Evolutionary conservation across 2,888 invertebrate genomes (phyloP), one percentile per base, ranked within the genome.

Genomic region (Cyclophora albipunctata): DNA sequence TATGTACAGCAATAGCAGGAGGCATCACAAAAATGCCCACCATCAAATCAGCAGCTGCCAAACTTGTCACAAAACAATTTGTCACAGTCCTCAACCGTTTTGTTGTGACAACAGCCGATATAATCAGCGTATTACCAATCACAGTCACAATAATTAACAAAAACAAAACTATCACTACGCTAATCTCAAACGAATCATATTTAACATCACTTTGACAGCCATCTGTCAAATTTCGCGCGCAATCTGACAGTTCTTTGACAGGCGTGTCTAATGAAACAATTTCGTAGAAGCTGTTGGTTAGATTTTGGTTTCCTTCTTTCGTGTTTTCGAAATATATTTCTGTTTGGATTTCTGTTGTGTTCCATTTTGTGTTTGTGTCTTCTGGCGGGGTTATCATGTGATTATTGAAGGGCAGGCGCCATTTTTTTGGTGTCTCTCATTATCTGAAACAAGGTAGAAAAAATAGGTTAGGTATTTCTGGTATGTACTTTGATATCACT

Each of bases 11-110:
- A 42, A 97, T 96, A n/a, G 97, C 97, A 45, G 97, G 97, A 2
- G 98, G 98, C 94, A 98, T 95, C 0, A 98, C 98, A 68, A 96
- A 95, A 40, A 97, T 92, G 1, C 98, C 98, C 3, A 98, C 97
- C 59, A 97, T 80, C 78, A 98, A 91, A 89, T 98, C 98, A 45
- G 98, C 98, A 0, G 94, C 94, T 0, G 98, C 98, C 73, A 98
- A 85, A 48, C 97, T 98, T 71, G 97, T 96, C 58, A 98, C 97
- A 81, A 98, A 97, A 73, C 97, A 96, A 76, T 98, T 98, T 46
- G 98, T 98, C 40, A 98, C 96, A 0, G 97, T 97, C 59, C 98
- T 91, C 58, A 98, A 88, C 59, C 97, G 91, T 60, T 95, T 92
- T 0, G 96, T 95, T 1, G 96, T 96, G 63, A 96, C 91, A 47